Conservation (phyloP, 2,888 invertebrate genomes). For the Dastarcus helophoroides region DNA sequence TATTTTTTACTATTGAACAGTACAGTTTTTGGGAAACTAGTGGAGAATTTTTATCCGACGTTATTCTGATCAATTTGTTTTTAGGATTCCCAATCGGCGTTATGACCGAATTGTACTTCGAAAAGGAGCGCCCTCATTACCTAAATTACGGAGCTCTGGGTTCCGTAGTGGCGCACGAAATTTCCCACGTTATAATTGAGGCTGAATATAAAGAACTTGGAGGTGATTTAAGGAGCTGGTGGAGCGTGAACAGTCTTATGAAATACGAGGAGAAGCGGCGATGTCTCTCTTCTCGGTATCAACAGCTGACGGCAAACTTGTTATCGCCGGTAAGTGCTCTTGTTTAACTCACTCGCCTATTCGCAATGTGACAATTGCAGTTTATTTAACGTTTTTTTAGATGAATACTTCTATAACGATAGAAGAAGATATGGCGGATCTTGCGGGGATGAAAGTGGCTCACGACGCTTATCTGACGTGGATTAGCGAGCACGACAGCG, state of each 20-base stretch:
- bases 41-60: neutral
- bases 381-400: conserved; percentile 5
- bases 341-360: too few species aligned
- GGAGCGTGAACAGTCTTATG: conserved; percentile 68
- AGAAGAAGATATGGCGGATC: conserved; percentile 86
- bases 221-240: conserved; percentile 85
- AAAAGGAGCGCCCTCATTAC: conserved; percentile 29
- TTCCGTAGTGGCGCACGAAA: conserved; percentile 29
- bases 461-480: conserved; percentile 71
- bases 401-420: conserved; percentile 39
- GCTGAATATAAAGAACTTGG: conserved; percentile 78
- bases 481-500: conserved; percentile 48
- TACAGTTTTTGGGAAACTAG: too few species aligned
- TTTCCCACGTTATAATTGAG: conserved; percentile 31
- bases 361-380: too few species aligned
- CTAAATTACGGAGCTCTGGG: conserved; percentile 34
- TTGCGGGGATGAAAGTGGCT: conserved; percentile 82
- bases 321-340: too few species aligned
- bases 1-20: too few species aligned
- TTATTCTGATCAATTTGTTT: conserved; percentile 6
- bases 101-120: conserved; percentile 29
- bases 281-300: too few species aligned
- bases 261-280: conserved; percentile 69
- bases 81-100: conserved; percentile 30
- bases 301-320: too few species aligned